Percentiles rank a stretch among this genome's conserved stretches.
phyloP scores from a whole-genome alignment of 64 coral and sea anemone genomes.

The Stichodactyla helianthus region DNA sequence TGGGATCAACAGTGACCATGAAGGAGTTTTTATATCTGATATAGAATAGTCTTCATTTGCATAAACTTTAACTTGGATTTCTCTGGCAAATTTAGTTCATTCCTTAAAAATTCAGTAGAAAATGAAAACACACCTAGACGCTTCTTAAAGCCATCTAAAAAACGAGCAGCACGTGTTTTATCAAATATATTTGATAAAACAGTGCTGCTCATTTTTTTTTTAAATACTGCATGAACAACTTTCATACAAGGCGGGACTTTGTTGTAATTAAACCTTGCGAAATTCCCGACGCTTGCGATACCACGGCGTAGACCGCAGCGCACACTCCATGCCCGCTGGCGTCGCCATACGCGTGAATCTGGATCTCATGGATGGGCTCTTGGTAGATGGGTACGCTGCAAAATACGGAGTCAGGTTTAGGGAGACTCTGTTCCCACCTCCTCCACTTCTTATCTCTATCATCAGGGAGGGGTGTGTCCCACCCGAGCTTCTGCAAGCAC shows the following conservation, averaged over 20 bases:
- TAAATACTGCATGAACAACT: too few relatives aligned
- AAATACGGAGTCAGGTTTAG: neutral
- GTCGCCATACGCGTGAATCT: conserved; percentile 65
- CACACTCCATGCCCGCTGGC: conserved; percentile 41
- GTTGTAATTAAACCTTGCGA: conserved; percentile 45
- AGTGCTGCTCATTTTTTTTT: too few relatives aligned
- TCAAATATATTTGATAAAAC: too few relatives aligned
- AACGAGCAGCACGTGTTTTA: too few relatives aligned
- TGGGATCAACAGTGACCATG: too few relatives aligned
- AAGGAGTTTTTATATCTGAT: too few relatives aligned
- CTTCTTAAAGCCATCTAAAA: too few relatives aligned
- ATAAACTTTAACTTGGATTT: too few relatives aligned
- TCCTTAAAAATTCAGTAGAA: too few relatives aligned
- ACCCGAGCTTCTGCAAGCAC: conserved; percentile 28
- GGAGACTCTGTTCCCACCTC: conserved; percentile 38
- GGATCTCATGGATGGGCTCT: conserved; percentile 37
- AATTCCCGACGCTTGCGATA: conserved; percentile 40
- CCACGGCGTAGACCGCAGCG: conserved; percentile 45
- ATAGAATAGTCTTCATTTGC: too few relatives aligned
- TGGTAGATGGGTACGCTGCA: conserved; percentile 40
- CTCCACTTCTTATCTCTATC: neutral
- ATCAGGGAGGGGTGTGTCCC: conserved; percentile 38
- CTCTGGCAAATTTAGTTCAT: too few relatives aligned
- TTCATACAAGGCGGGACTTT: conserved; percentile 33
- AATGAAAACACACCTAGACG: too few relatives aligned